Conservation (phyloP, 2,113 vertebrate genomes). For the Machaerirhynchus nigripectus region DNA sequence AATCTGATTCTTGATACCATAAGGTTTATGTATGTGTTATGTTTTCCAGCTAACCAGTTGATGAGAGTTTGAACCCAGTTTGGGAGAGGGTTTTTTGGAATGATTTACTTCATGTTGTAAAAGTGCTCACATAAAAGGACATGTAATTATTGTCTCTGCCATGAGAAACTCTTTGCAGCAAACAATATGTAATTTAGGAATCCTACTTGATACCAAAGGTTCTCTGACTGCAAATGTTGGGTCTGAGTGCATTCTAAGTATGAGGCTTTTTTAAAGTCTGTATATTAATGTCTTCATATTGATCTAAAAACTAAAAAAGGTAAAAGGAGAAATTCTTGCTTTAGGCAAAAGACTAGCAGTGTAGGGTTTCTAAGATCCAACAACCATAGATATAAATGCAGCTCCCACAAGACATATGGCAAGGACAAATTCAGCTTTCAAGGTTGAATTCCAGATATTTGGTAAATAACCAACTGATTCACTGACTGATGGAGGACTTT, state of each 20-base stretch:
- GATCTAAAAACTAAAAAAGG: background rate
- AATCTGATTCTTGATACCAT: background rate
- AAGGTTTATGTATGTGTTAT: background rate
- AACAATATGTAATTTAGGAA: background rate
- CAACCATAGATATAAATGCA: background rate
- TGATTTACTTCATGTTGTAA: background rate
- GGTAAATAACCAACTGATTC: background rate
- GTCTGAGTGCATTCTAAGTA: background rate
- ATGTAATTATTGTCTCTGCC: background rate
- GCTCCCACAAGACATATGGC: background rate
- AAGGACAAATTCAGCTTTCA: background rate
- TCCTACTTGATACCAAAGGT: background rate
- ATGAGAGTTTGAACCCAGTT: background rate
- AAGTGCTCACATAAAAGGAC: background rate
- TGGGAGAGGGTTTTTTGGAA: background rate
- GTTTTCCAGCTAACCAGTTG: background rate
- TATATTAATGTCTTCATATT: background rate
- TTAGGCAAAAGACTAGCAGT: background rate
- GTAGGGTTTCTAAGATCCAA: background rate
- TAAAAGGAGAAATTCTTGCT: background rate
- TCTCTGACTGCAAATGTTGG: background rate
- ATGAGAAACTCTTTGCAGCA: background rate
- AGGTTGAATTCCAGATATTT: background rate
- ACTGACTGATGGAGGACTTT: background rate
- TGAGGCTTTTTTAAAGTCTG: background rate